Evolutionary conservation across 1,140 invertebrate genomes (phyloP), one percentile per base, ranked within the genome.

Genomic region (Drosophila pseudoobscura): DNA sequence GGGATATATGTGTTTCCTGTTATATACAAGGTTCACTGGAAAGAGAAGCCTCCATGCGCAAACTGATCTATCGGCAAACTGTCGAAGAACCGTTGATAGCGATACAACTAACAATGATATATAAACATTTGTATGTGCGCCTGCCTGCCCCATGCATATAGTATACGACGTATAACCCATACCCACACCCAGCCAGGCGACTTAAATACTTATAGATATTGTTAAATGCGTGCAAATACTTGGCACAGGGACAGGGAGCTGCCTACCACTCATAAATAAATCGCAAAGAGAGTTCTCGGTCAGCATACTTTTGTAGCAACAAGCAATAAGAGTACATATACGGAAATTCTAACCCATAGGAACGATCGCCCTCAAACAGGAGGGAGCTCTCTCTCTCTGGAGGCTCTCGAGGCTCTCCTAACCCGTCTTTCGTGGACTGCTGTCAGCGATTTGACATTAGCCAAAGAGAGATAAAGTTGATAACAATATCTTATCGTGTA

Each of bases 31-130:
- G 24, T 54, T 66, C 50, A 41, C 44, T 56, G 64, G 69, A 85
- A 85, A 76, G 74, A 71, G 74, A 85, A 75, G 62, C 78, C 83
- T 87, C 82, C 75, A 82, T 75, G 78, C 82, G 82, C 82, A 87
- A 87, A 87, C 83, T 87, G 82, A 87, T 87, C 83, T 82, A 87
- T 87, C 65, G 82, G 83, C 75, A 87, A 87, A 87, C 82, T 87
- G 82, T 82, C 82, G 78, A 88, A 87, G 83, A 87, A 87, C 88
- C 60, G 78, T 85, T 87, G 82, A 85, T 85, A 82, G 74, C 82
- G 78, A 68, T 82, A 82, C 55, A 11, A 9, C 73, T 63, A 56
- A 68, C 62, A 75, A 75, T 58, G 51, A 68, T 41, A 35, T 54
- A 52, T 52, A 43, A 43, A 43, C 9, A 22, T 47, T 35, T 35